Evolutionary conservation across 2,113 vertebrate genomes (phyloP), one percentile per base, ranked within the genome.

Genomic region (Origma solitaria): DNA sequence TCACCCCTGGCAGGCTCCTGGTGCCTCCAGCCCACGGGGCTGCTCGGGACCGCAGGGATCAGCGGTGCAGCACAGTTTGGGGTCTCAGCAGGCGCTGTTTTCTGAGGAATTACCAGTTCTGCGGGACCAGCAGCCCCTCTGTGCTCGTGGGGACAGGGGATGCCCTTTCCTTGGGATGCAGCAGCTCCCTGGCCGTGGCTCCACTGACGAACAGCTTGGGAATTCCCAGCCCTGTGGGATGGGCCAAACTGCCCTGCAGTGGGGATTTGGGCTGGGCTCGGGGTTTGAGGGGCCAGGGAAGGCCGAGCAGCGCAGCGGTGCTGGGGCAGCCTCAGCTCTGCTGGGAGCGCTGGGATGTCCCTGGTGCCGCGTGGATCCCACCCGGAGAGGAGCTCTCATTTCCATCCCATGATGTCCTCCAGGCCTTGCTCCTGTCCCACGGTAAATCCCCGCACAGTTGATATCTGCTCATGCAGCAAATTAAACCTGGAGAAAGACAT

Each of bases 381-480:
- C 22, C 35, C 64, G 30, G 57, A 9, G 14, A 68, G 1, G 25
- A 91, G 23, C 61, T 35, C 11, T 37, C 56, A n/a, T 65, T 89
- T 60, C 69, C 35, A 33, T 1, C 44, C 6, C 1, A 0, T 15
- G 2, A 5, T 62, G 65, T 42, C 50, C 38, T n/a, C n/a, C n/a
- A n/a, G 15, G 45, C 45, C 45, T 53, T 61, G 42, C 16, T 15
- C 42, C 57, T 61, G 15, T 44, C 42, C 42, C 42, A 17, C 42
- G 8, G 42, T 18, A 44, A 17, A 45, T 45, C 19, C 44, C 44
- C 44, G 6, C 19, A 0, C 35, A 10, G 60, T 40, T 15, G 1
- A 15, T n/a, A 83, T 19, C 69, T 93, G 86, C 12, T 71, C 94
- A 96, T 64, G 96, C 96, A 91, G 96, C 68, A 96, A 97, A 96